Evolutionary conservation across 1,140 invertebrate genomes (phyloP), one percentile per base, ranked within the genome.

Genomic region (Delia radicum): DNA sequence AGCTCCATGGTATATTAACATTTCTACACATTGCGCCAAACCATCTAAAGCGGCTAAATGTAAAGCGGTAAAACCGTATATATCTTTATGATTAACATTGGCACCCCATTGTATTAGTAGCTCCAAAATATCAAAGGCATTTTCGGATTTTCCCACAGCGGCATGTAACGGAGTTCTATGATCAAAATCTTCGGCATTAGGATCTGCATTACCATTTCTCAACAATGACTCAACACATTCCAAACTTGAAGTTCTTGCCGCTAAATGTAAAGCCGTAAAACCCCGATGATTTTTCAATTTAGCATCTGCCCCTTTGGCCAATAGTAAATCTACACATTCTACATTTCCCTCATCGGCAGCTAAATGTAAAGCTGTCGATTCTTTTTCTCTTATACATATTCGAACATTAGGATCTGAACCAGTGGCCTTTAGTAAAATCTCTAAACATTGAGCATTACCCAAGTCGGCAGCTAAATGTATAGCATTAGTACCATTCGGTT

Each of bases 11-110:
- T 92, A 92, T 24, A 96, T 92, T 28, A 97, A 86, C 48, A 94
- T 89, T 81, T 95, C 92, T 0, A 95, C 94, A 80, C 93, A 94
- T 77, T 92, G 91, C 0, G 93, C 93, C n/a, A 95, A 87, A 31
- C 94, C 94, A 81, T 95, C 94, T 0, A 95, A 84, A 6, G 95
- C 94, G 5, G 95, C 95, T 55, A 97, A 90, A 82, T 97, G 96
- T 15, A 97, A 87, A 0, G 95, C 94, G 0, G 95, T 95, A 82
- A 96, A 96, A 0, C 95, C 95, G 80, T 95, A 96, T 76, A 94
- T 92, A 80, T 97, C 95, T 79, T 93, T 92, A 55, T 91, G 90
- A 82, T 96, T 96, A 0, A 96, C 92, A 79, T 95, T 92, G 3
- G 94, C 93, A 7, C 93, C 93, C 89, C 92, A 93, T 77, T 89